These are phyloP conservation scores for Marronus borbonicus DNA, from an alignment of 2,888 invertebrate species.

Conservation along the genomic window DNA sequence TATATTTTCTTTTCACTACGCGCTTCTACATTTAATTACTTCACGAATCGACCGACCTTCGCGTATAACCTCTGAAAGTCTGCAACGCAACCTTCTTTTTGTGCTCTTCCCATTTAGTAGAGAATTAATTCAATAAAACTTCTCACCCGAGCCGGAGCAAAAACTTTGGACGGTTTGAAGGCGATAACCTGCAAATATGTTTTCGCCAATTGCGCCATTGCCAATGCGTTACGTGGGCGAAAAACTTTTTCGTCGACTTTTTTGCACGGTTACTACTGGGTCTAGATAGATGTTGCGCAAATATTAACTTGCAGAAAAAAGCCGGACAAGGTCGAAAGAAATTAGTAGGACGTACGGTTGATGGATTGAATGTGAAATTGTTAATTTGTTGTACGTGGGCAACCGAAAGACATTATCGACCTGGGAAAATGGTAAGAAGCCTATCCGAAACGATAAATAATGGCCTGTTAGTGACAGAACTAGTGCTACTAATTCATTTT, in stretches of 20 bases:
- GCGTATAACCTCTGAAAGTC: background rate
- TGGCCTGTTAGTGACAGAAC: background rate
- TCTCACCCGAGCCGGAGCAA: slow-evolving; percentile 7
- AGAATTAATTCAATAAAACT: slow-evolving; percentile 38
- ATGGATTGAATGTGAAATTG: slow-evolving; percentile 27
- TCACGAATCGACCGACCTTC: background rate
- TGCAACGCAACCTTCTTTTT: slow-evolving; percentile 9
- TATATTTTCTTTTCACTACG: background rate
- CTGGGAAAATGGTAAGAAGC: background rate
- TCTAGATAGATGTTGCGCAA: slow-evolving; percentile 31
- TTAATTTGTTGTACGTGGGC: slow-evolving; percentile 29
- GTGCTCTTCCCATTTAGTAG: background rate
- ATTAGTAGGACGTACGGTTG: slow-evolving; percentile 32
- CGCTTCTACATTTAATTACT: slow-evolving; percentile 20
- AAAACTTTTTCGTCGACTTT: slow-evolving; percentile 35
- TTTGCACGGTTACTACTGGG: background rate
- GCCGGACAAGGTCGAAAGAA: slow-evolving; percentile 32
- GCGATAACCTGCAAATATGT: slow-evolving; percentile 31
- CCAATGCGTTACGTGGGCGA: slow-evolving; percentile 16
- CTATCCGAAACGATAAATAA: background rate
- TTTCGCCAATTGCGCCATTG: slow-evolving; percentile 8
- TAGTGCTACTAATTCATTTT: background rate
- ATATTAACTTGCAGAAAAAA: slow-evolving; percentile 15
- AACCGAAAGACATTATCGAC: background rate
- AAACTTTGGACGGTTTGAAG: background rate